Evolutionary conservation across 2,888 invertebrate genomes (phyloP).

Genomic region (Theretra japonica): DNA sequence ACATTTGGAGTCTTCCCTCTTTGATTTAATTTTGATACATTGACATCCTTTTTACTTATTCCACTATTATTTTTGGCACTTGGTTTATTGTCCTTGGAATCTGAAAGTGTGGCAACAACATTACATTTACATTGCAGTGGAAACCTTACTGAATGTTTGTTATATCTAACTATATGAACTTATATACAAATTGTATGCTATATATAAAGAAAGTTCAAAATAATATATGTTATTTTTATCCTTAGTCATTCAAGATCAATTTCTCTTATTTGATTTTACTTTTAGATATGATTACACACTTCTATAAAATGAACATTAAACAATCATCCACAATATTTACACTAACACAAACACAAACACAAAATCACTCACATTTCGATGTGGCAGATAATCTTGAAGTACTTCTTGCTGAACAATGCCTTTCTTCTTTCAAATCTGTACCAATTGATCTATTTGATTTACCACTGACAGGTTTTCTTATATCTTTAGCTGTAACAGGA

Average conservation of each 20-base stretch:
- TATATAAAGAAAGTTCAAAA: neutral
- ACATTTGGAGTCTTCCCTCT: slow-evolving; percentile 29
- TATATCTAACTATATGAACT: too few species aligned
- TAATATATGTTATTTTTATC: neutral
- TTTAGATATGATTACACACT: too few species aligned
- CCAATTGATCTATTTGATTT: slow-evolving; percentile 53
- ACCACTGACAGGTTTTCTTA: slow-evolving; percentile 40
- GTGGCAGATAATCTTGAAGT: slow-evolving; percentile 53
- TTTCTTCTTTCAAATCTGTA: slow-evolving; percentile 51
- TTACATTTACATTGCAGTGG: too few species aligned
- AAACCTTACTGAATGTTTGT: too few species aligned
- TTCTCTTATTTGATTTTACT: too few species aligned
- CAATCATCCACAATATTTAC: too few species aligned
- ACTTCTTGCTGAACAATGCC: slow-evolving; percentile 48
- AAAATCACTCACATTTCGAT: slow-evolving; percentile 56
- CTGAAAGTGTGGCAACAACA: neutral
- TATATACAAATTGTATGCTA: too few species aligned
- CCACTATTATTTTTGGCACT: slow-evolving; percentile 23
- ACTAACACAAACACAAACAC: slow-evolving; percentile 7
- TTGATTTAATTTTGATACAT: slow-evolving; percentile 24
- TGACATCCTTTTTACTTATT: slow-evolving; percentile 19
- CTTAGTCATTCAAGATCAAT: too few species aligned
- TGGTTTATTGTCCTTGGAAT: slow-evolving; percentile 7
- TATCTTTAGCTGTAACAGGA: slow-evolving; percentile 49
- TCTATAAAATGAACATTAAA: too few species aligned